These are phyloP conservation scores for Octomys mimax DNA, from an alignment of 2,797 vertebrate genomes.

Conservation along the genomic window DNA sequence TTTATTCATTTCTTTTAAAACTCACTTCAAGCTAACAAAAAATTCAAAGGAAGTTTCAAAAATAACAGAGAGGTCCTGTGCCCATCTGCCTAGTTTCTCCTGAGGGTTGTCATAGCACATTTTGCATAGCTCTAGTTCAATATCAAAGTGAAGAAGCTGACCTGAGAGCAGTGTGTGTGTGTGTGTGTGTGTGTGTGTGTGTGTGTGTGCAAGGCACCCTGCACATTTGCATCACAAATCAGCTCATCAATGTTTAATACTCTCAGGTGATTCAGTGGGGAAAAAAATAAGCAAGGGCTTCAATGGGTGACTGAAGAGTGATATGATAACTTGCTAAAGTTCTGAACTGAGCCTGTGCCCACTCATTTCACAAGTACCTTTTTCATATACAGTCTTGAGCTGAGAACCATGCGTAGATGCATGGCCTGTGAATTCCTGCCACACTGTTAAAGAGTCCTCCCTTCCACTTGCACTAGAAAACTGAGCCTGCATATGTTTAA, in stretches of 20 bases:
- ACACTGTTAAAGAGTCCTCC: not conserved
- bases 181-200: not conserved
- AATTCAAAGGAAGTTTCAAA: not conserved
- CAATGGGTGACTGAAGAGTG: not conserved
- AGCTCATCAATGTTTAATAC: not conserved
- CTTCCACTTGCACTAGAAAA: not conserved
- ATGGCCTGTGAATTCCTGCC: not conserved
- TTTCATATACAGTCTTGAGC: not conserved
- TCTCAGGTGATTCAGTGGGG: not conserved
- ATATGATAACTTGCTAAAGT: not conserved
- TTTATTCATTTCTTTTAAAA: not conserved
- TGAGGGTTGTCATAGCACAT: not conserved
- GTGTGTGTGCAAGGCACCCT: not conserved
- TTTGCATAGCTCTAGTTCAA: not conserved
- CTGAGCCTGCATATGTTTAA: not conserved
- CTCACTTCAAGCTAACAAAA: slow-evolving; percentile 6
- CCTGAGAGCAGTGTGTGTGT: not conserved
- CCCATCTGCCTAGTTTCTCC: not conserved
- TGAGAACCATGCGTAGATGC: not conserved
- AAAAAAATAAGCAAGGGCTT: not conserved
- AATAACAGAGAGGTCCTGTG: not conserved
- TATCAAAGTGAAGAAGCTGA: not conserved
- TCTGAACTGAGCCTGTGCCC: not conserved
- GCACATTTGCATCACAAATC: not conserved
- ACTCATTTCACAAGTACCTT: not conserved